Conservation (phyloP, 1,140 invertebrate species). For the Drosophila navojoa region DNA sequence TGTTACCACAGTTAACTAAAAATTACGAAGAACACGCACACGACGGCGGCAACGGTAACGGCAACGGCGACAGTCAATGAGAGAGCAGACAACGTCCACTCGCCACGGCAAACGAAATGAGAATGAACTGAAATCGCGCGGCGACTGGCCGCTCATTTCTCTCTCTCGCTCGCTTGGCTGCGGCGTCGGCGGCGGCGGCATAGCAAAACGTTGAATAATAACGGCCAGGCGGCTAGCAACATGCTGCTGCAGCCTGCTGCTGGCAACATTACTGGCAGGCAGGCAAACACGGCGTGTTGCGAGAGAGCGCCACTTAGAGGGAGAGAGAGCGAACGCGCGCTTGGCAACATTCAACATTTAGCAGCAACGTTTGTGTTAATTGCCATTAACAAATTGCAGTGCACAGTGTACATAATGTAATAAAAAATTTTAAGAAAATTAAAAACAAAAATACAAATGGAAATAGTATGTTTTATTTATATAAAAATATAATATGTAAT, state of each 20-base stretch:
- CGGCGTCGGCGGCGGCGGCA: not conserved
- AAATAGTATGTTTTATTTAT: not conserved
- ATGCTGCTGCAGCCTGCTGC: not conserved
- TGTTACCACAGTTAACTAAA: constrained; percentile 41
- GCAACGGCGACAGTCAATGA: not conserved
- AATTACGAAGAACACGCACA: constrained; percentile 32
- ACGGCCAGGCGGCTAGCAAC: constrained; percentile 1
- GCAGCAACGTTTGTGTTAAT: not conserved
- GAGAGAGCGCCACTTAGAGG: not conserved
- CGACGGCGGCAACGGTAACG: constrained; percentile 18
- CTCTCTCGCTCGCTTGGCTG: not conserved
- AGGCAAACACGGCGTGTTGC: constrained; percentile 18
- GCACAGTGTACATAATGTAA: constrained; percentile 8
- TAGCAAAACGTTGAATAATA: not conserved
- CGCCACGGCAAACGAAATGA: constrained; percentile 49
- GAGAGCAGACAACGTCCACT: constrained; percentile 41
- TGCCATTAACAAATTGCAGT: constrained; percentile 8
- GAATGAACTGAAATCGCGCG: constrained; percentile 33
- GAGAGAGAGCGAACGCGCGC: not conserved
- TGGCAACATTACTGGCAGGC: not conserved
- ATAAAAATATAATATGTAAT: not conserved
- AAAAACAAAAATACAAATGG: not conserved
- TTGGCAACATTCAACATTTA: constrained; percentile 9
- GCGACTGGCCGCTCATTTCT: constrained; percentile 1
- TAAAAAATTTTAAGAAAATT: not conserved